Evolutionary conservation across 2,888 invertebrate species (phyloP).

Genomic region (Craniophora ligustri): DNA sequence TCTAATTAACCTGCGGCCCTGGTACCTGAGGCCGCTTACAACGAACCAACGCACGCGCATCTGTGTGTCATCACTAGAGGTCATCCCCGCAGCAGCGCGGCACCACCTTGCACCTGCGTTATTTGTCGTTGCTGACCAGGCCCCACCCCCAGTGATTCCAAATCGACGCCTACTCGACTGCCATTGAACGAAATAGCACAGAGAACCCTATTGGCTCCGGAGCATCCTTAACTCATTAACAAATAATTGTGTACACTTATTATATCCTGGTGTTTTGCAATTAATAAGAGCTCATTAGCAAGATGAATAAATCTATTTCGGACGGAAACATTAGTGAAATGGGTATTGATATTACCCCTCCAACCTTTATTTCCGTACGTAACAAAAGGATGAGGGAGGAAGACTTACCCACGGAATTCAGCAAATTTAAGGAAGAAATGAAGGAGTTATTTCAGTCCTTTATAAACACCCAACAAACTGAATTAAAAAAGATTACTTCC

Average conservation of each 20-base stretch:
- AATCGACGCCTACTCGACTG: too few species aligned
- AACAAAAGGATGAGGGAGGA: not conserved
- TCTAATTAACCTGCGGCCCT: too few species aligned
- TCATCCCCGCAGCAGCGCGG: too few species aligned
- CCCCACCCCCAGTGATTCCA: too few species aligned
- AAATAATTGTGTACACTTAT: not conserved
- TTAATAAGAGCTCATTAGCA: too few species aligned
- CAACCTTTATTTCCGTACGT: not conserved
- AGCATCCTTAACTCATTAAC: not conserved
- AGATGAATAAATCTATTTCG: not conserved
- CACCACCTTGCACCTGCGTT: too few species aligned
- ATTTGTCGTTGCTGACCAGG: too few species aligned
- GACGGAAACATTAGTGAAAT: not conserved
- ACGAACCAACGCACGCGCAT: too few species aligned
- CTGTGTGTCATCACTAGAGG: too few species aligned
- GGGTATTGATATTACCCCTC: not conserved
- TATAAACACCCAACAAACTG: not conserved
- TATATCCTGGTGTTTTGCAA: not conserved
- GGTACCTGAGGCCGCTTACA: too few species aligned
- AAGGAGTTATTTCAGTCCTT: not conserved
- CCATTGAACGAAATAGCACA: too few species aligned
- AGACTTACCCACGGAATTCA: not conserved
- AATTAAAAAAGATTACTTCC: not conserved
- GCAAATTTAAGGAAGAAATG: not conserved
- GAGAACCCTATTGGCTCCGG: too few species aligned